Evolutionary conservation across 1,140 invertebrate genomes (phyloP).

Genomic region (Drosophila littoralis): DNA sequence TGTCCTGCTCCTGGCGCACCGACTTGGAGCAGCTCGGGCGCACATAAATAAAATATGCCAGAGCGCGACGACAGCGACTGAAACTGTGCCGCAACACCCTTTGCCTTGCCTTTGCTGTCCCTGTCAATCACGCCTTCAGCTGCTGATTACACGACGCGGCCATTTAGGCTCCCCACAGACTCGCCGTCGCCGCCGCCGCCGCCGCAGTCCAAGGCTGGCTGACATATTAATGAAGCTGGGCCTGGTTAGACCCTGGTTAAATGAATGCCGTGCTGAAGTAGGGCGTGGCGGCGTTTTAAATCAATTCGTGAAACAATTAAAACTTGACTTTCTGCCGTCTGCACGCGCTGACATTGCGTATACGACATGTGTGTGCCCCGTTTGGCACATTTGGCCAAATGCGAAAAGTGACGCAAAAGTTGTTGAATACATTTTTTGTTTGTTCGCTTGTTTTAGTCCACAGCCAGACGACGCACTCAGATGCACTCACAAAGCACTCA

Average conservation of each 20-base stretch:
- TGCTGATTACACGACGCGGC: conserved; percentile 44
- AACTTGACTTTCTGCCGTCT: conserved; percentile 61
- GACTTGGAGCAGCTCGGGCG: neutral
- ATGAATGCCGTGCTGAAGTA: conserved; percentile 39
- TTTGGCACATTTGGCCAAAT: conserved; percentile 23
- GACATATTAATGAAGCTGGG: conserved; percentile 72
- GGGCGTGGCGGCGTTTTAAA: conserved; percentile 61
- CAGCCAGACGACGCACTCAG: conserved; percentile 33
- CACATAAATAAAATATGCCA: conserved; percentile 76
- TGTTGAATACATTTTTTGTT: conserved; percentile 28
- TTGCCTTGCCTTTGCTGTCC: neutral
- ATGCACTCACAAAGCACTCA: conserved; percentile 38
- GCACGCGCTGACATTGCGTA: conserved; percentile 47
- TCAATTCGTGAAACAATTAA: conserved; percentile 78
- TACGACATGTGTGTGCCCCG: conserved; percentile 52
- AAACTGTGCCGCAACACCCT: conserved; percentile 31
- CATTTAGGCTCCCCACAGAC: conserved; percentile 49
- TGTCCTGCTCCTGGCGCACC: neutral
- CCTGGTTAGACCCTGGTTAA: conserved; percentile 37
- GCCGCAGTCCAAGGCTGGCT: conserved; percentile 11
- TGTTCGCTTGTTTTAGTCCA: neutral
- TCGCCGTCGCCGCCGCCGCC: too few species aligned
- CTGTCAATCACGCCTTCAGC: conserved; percentile 42
- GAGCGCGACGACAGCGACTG: conserved; percentile 34
- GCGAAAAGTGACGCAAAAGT: conserved; percentile 38